These are phyloP conservation scores for Channa maculata DNA, from an alignment of 2,113 vertebrate genomes.

Conservation along the genomic window DNA sequence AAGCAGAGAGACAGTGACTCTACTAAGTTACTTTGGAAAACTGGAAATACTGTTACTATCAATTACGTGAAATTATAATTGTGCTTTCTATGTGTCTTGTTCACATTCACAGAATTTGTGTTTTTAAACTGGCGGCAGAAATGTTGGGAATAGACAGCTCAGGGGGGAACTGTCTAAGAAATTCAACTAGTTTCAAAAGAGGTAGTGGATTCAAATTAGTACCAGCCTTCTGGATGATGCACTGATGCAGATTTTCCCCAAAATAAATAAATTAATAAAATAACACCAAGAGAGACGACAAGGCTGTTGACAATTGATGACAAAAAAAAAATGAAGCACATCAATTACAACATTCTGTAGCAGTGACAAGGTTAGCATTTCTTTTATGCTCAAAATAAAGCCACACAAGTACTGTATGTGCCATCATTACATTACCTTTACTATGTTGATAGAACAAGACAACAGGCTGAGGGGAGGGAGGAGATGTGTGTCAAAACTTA, in stretches of 20 bases:
- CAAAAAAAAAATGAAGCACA: constrained; percentile 51
- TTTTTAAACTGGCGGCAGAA: not conserved
- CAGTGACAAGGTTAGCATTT: constrained; percentile 93
- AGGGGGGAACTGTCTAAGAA: not conserved
- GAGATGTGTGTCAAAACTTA: constrained; percentile 60
- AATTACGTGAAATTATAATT: not conserved
- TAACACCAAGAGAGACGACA: not conserved
- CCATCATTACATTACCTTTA: constrained; percentile 65
- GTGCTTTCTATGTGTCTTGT: not conserved
- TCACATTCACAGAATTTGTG: constrained; percentile 4
- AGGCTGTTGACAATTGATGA: constrained; percentile 40
- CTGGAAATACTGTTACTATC: not conserved
- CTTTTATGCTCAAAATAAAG: constrained; percentile 61
- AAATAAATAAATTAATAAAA: not conserved
- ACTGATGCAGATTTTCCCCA: not conserved
- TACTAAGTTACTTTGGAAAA: constrained; percentile 16
- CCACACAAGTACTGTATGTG: constrained; percentile 27
- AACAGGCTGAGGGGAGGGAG: constrained; percentile 59
- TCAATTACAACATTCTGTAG: constrained; percentile 18
- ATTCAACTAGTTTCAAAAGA: constrained; percentile 1
- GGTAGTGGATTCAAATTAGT: not conserved
- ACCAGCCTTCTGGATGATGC: not conserved
- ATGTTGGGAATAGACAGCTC: not conserved
- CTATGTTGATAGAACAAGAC: constrained; percentile 34
- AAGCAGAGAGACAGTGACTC: constrained; percentile 2